These are phyloP conservation scores for Chalcis sispes DNA, from an alignment of 2,888 invertebrate species.

Conservation along the genomic window DNA sequence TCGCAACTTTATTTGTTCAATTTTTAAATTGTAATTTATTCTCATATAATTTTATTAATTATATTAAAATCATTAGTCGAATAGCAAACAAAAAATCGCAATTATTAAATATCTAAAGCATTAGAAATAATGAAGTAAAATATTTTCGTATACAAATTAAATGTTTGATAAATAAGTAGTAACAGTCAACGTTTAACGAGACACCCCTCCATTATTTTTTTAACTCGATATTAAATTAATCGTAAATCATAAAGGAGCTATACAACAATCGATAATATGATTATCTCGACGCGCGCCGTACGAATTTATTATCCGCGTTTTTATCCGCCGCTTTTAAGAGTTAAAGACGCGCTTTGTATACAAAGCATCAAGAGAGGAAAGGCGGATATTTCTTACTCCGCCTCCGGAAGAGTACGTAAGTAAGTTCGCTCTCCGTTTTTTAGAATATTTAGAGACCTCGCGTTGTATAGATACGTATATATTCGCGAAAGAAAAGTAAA, in stretches of 20 bases:
- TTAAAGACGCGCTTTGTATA: constrained; percentile 29
- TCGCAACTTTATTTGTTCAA: no score
- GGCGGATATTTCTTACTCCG: neutral
- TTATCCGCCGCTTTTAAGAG: constrained; percentile 43
- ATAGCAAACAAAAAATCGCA: no score
- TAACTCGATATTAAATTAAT: no score
- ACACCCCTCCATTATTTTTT: no score
- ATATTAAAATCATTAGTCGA: no score
- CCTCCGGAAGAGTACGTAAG: neutral
- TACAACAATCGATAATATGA: constrained; percentile 2
- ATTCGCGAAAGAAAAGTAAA: constrained; percentile 22
- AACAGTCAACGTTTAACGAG: neutral
- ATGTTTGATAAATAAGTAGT: neutral
- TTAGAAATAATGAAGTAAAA: no score
- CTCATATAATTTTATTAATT: no score
- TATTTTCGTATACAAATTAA: no score
- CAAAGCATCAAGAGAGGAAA: constrained; percentile 20
- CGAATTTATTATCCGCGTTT: constrained; percentile 35
- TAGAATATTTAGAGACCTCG: constrained; percentile 49
- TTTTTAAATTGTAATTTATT: no score
- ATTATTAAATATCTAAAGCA: no score
- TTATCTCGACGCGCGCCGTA: neutral
- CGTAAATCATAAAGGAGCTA: no score
- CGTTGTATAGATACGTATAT: neutral
- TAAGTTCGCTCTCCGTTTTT: constrained; percentile 14